Base-by-base conservation (phyloP, 2,797 vertebrate species). In the Micrastur ruficollis region DNA sequence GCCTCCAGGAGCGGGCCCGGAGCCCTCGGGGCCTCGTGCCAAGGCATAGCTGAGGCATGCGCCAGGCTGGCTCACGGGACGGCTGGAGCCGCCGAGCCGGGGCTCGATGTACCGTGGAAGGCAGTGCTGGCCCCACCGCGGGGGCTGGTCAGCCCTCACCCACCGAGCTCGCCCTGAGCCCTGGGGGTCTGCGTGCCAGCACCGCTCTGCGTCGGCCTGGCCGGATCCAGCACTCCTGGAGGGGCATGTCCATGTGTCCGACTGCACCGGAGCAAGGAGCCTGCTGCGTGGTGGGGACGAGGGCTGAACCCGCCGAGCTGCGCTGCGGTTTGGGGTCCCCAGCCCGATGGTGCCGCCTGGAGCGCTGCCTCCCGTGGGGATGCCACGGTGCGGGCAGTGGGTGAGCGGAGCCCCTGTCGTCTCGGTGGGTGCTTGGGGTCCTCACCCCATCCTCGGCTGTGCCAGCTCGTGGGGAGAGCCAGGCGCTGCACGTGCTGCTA, bases 231-330 rank as follows among this genome's bases (percentile, higher is more conserved):
- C 74, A 27, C 4, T n/a, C 38, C 67, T 42, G 36, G 21, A 79
- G n/a, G 26, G 40, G 1, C 14, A 1, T 1, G 11, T 62, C 88
- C 0, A 0, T 32, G 44, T 42, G 59, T 79, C 78, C 0, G 1
- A 1, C 73, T 14, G 74, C 31, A 4, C 27, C 0, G 1, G 62
- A 21, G 36, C 7, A 10, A 36, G 58, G n/a, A 72, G 8, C 49
- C 61, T 58, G 32, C 52, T 68, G n/a, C 4, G 16, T 42, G 71
- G 6, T 17, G 59, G 18, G 42, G 38, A 4, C 0, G 4, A 56
- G 46, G 46, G 12, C 50, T 1, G 5, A 85, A 36, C 46, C 36
- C 3, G 2, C 50, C 10, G 40, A 53, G 34, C 26, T 38, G 63
- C 22, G 59, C 8, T 26, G 52, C 1, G 20, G 4, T 76, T 80